Evolutionary conservation across 2,113 vertebrate genomes (phyloP).

Genomic region (Melanocharis versteri): DNA sequence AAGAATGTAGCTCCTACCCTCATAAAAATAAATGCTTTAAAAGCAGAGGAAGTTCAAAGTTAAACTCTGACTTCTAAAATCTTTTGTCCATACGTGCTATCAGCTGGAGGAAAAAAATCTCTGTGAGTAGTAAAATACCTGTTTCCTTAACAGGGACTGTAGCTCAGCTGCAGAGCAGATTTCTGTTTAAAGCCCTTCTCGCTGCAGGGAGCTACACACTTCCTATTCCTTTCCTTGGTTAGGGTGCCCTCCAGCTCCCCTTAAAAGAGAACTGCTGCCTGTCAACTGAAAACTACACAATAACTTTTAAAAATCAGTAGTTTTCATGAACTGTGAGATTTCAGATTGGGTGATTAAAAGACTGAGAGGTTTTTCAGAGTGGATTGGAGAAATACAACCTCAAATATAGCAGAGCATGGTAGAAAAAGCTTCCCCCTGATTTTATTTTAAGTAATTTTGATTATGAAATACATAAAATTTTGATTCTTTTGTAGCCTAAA

Average conservation of each 20-base stretch:
- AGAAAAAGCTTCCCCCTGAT: fast-evolving
- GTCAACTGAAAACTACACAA: not conserved
- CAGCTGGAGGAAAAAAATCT: not conserved
- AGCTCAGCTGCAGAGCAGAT: not conserved
- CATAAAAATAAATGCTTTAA: not conserved
- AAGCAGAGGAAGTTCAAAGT: not conserved
- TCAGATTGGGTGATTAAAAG: not conserved
- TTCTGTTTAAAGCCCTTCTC: not conserved
- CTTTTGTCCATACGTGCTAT: not conserved
- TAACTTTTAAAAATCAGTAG: not conserved
- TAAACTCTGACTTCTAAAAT: not conserved
- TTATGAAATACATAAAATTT: not conserved
- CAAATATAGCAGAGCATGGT: not conserved
- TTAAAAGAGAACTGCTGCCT: not conserved
- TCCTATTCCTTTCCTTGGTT: not conserved
- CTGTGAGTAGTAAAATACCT: not conserved
- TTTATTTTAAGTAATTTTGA: not conserved
- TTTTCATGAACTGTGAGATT: not conserved
- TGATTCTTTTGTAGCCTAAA: not conserved
- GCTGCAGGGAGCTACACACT: not conserved
- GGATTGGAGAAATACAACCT: not conserved
- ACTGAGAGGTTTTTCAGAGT: not conserved
- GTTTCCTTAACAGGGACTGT: not conserved
- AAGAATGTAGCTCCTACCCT: not conserved
- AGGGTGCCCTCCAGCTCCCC: not conserved